Conservation (phyloP, 1,140 invertebrate genomes). For the Maconellicoccus hirsutus region DNA sequence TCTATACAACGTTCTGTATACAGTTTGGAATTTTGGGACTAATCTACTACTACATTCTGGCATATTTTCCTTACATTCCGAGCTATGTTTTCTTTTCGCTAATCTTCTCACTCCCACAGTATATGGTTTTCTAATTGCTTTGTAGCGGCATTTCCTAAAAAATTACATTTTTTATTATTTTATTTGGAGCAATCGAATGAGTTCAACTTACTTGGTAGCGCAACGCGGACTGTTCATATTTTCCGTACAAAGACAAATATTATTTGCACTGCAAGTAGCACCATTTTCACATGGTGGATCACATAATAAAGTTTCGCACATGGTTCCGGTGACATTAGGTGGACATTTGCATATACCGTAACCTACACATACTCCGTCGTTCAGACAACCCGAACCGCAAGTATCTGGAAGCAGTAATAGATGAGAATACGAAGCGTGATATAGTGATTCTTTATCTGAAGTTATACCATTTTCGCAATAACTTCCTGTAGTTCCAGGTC, state of each 20-base stretch:
- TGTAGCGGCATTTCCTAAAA: constrained; percentile 33
- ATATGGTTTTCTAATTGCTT: constrained; percentile 32
- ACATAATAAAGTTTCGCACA: constrained; percentile 31
- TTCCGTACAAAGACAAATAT: constrained; percentile 32
- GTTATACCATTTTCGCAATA: constrained; percentile 32
- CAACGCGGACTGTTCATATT: constrained; percentile 30
- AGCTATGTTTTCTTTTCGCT: constrained; percentile 29
- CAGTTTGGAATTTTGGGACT: constrained; percentile 31
- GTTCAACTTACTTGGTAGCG: constrained; percentile 29
- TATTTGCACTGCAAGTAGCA: constrained; percentile 32
- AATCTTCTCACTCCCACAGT: constrained; percentile 30
- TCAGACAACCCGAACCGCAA: constrained; percentile 29
- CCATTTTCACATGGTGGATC: constrained; percentile 34
- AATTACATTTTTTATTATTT: no score
- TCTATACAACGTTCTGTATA: constrained; percentile 32
- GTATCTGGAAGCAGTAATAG: constrained; percentile 30
- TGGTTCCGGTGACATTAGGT: constrained; percentile 30
- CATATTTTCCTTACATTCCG: constrained; percentile 30
- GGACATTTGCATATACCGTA: constrained; percentile 32
- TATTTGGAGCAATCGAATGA: no score
- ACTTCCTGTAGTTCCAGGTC: constrained; percentile 28
- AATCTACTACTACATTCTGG: constrained; percentile 30
- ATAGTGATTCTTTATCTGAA: no score
- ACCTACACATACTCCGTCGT: constrained; percentile 32
- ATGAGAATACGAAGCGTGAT: no score